These are phyloP conservation scores for Spodoptera litura DNA, from an alignment of 1,140 invertebrate species.

Conservation along the genomic window DNA sequence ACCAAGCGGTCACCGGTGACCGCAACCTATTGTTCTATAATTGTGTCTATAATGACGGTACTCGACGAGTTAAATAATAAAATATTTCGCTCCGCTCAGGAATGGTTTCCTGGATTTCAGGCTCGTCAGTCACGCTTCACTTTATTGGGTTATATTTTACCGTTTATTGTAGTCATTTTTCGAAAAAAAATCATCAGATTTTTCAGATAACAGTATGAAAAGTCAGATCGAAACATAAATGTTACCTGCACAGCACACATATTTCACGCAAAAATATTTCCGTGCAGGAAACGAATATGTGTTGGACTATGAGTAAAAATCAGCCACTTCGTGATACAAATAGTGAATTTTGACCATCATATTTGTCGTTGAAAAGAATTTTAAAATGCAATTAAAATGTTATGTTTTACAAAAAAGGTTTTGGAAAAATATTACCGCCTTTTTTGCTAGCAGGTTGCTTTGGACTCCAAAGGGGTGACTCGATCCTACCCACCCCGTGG, in stretches of 20 bases:
- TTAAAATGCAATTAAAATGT: background rate
- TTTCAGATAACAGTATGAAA: no score
- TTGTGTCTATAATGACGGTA: no score
- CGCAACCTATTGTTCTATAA: no score
- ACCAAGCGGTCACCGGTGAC: no score
- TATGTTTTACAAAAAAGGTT: background rate
- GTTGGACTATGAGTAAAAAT: background rate
- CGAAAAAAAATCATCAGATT: no score
- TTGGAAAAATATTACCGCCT: constrained; percentile 2
- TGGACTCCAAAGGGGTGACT: constrained; percentile 25
- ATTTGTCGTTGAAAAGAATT: background rate
- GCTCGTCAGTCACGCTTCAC: no score
- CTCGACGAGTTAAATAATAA: no score
- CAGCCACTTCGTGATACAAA: background rate
- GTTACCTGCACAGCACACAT: background rate
- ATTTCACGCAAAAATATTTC: background rate
- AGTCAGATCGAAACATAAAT: no score
- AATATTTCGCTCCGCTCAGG: no score
- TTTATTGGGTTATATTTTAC: no score
- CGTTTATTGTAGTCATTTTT: no score
- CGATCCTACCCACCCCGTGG: constrained; percentile 17
- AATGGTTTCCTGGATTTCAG: no score
- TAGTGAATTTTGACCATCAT: background rate
- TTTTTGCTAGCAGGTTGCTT: constrained; percentile 6
- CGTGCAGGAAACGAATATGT: background rate